These are phyloP conservation scores for Pardalotus punctatus DNA, from an alignment of 2,113 vertebrate genomes.

Conservation along the genomic window DNA sequence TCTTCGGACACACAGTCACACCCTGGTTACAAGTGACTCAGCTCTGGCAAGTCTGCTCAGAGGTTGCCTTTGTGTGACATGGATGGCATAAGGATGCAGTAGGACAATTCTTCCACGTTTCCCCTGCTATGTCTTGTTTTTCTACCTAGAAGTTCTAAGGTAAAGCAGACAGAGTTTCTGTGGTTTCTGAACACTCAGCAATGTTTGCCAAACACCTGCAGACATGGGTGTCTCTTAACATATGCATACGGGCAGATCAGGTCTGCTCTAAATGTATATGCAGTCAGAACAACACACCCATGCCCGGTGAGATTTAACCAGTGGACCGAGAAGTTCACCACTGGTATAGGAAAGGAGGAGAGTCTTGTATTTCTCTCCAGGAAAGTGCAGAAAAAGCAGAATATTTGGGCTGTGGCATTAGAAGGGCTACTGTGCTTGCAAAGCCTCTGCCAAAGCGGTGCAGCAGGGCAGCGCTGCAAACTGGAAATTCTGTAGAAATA, in stretches of 20 bases:
- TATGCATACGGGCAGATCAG: background rate
- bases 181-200: background rate
- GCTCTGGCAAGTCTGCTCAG: background rate
- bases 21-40: background rate
- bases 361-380: background rate
- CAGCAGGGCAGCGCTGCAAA: background rate
- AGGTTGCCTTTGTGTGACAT: rapidly evolving
- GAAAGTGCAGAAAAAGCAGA: background rate
- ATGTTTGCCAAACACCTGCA: background rate
- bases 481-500: background rate
- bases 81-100: background rate
- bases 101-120: background rate
- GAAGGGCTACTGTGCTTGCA: background rate
- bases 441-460: background rate
- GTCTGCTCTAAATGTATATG: rapidly evolving
- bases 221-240: background rate
- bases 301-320: background rate
- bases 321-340: background rate
- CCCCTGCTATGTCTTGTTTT: background rate
- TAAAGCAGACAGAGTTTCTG: background rate
- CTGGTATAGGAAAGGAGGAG: background rate
- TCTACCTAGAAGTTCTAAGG: background rate
- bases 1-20: background rate
- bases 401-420: background rate
- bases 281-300: background rate